Evolutionary conservation across 2,113 vertebrate species (phyloP).

Genomic region (Tachuris rubrigastra): DNA sequence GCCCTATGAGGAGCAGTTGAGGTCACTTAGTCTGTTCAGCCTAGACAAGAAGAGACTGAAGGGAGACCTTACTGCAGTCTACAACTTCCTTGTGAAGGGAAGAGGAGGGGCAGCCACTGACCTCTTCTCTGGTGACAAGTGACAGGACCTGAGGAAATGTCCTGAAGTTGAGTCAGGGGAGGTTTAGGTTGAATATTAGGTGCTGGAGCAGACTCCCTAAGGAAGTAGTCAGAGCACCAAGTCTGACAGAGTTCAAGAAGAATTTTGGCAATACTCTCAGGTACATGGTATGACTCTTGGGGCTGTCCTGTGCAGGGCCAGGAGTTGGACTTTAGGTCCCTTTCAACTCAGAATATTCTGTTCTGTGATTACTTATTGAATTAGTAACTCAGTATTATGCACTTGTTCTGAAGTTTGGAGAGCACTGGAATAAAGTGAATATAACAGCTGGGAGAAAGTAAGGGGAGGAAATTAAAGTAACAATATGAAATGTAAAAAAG

Average conservation of each 20-base stretch:
- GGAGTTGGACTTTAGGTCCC: neutral
- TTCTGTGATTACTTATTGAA: neutral
- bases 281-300: neutral
- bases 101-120: accelerated
- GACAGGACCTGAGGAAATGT: accelerated
- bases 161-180: neutral
- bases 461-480: neutral
- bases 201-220: accelerated
- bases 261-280: neutral
- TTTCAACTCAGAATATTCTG: neutral
- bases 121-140: neutral
- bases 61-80: accelerated
- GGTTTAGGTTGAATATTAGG: neutral
- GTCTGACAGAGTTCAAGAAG: neutral
- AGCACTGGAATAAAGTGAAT: neutral
- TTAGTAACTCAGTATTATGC: neutral
- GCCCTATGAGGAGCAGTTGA: accelerated
- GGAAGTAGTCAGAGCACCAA: neutral
- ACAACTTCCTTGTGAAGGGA: accelerated
- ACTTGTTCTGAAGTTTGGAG: neutral
- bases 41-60: neutral
- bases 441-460: neutral
- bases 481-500: neutral
- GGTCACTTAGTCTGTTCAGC: neutral
- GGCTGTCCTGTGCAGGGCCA: accelerated